Evolutionary conservation across 1,140 invertebrate genomes (phyloP), one percentile per base, ranked within the genome.

Genomic region (Globodera rostochiensis): DNA sequence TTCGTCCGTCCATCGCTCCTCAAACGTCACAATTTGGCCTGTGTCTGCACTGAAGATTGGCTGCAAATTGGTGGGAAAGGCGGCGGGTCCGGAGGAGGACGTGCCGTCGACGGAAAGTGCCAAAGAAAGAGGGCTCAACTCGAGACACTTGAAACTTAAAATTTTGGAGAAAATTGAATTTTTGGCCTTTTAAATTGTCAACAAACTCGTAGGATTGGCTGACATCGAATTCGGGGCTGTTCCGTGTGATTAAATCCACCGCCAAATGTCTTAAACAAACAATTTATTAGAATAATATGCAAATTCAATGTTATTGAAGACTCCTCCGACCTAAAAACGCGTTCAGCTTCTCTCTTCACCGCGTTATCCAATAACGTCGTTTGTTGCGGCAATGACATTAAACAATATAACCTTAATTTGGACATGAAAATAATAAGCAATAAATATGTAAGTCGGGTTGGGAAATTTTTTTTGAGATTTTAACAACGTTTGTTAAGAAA

Each of bases 21-120:
- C 83, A 64, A 64, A 84, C 11, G 46, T 82, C 0, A 86, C 46
- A 69, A 84, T 86, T 76, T 84, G 80, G 36, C 83, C 83, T 6
- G 78, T 83, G 9, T 84, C 83, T n/a, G 83, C n/a, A 47, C 25
- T 83, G 45, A 84, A 81, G n/a, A 84, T 84, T 15, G 83, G 83
- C 80, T 84, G 83, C 69, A 84, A 69, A 76, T 81, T 70, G 25
- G 84, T 76, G 15, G 83, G 83, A 47, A 67, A 69, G 13, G 49
- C 46, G 6, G 21, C 19, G 6, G 60, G 78, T 9, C 70, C 74
- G 25, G n/a, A 53, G 13, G 45, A 50, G 57, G 57, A 49, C 21
- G 19, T 6, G n/a, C n/a, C 49, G 73, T 74, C 73, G 8, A 74
- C n/a, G 57, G 57, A n/a, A 64, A 64, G n/a, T 66, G 36, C 36